These are phyloP conservation scores for Cynocephalus volans DNA, from an alignment of 2,113 vertebrate species.

Conservation along the genomic window DNA sequence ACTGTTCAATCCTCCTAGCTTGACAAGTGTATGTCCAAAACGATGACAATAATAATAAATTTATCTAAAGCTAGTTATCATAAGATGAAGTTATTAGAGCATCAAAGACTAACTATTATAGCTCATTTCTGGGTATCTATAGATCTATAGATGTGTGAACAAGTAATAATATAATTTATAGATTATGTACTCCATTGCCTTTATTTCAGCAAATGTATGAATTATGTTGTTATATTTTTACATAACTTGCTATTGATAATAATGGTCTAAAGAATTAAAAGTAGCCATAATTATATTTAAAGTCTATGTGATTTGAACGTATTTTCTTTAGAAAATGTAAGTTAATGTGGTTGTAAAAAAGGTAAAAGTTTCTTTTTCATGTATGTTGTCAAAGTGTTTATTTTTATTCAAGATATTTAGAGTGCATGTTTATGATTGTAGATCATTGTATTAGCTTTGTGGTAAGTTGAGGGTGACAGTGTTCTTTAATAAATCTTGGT, in stretches of 20 bases:
- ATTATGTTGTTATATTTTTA: not conserved
- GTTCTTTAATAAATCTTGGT: not conserved
- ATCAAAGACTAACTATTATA: not conserved
- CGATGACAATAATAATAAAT: not conserved
- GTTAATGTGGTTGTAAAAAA: not conserved
- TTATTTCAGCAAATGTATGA: constrained; percentile 16
- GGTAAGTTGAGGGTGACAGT: not conserved
- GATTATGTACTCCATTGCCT: not conserved
- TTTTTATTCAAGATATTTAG: not conserved
- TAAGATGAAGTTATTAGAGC: not conserved
- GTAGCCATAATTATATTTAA: not conserved
- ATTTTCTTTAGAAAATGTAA: constrained; percentile 41
- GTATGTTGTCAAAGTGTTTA: not conserved
- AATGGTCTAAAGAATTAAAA: constrained; percentile 23
- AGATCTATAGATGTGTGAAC: not conserved
- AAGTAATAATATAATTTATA: not conserved
- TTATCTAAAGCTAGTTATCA: not conserved
- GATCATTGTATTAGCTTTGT: not conserved
- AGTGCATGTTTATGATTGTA: not conserved
- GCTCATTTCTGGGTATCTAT: not conserved
- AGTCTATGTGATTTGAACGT: not conserved
- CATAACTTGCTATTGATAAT: not conserved
- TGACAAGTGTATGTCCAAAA: constrained; percentile 11
- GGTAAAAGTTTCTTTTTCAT: not conserved
- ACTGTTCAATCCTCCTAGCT: not conserved